Base-by-base conservation (phyloP, 2,888 invertebrate genomes). In the Stenurella melanura region DNA sequence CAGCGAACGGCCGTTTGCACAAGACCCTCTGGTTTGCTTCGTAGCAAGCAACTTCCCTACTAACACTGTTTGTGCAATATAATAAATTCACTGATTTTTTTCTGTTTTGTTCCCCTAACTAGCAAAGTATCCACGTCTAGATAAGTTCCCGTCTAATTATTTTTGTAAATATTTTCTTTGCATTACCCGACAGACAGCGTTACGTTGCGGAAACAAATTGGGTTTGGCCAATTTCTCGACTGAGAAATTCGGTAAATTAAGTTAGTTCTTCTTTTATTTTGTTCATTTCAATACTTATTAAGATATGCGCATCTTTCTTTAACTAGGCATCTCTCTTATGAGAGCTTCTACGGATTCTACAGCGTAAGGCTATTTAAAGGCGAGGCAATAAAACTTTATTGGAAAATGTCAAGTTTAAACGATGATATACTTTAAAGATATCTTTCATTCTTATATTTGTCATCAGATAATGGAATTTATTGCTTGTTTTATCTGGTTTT, bases 111-210 rank as follows among this genome's bases (percentile, higher is more conserved):
- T 69, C 11, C 21, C 60, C 60, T 70, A 70, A 70, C 60, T 42
- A 70, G 70, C 60, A 50, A 61, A 61, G 60, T 34, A 69, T 34
- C 70, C 38, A 42, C 70, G 21, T 60, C 70, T 42, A 26, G 57
- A 70, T 70, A 60, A 70, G 60, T 70, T 70, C 18, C 38, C 70
- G 60, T 70, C 42, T 70, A 70, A 70, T 81, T 82, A 82, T 82
- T 73, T 61, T 60, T 50, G 73, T 38, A 73, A 73, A 73, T 73
- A 73, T 73, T 73, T 73, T 73, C 73, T 66, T 66, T 73, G 61
- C 64, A 73, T 73, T 66, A 42, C 54, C 73, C 67, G 60, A 30
- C 34, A 57, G 57, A 34, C 56, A 38, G 26, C 18, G 70, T 58
- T 70, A 42, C 70, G 19, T 70, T 21, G 42, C 60, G 60, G 30